phyloP scores from a whole-genome alignment of 2,113 vertebrate species.

The Ailurus styani region DNA sequence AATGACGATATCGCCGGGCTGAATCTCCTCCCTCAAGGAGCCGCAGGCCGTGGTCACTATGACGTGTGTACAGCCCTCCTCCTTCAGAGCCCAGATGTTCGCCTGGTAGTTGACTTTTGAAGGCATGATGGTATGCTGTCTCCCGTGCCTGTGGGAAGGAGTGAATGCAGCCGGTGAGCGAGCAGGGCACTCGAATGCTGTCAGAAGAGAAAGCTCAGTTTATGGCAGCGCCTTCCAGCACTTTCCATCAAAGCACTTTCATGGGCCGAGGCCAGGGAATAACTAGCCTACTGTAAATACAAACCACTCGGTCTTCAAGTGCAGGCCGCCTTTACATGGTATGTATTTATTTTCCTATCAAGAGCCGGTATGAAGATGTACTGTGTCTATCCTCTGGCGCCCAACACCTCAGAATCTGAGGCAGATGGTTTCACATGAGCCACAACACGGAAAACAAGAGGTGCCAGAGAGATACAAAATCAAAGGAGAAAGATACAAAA shows the following conservation, averaged over 20 bases:
- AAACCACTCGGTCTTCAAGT: not conserved
- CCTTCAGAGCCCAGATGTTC: constrained; percentile 95
- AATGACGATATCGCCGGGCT: constrained; percentile 94
- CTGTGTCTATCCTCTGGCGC: not conserved
- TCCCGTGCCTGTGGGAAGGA: constrained; percentile 87
- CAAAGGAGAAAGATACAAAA: not conserved
- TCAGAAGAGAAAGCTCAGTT: not conserved
- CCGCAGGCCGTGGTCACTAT: constrained; percentile 96
- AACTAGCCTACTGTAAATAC: not conserved
- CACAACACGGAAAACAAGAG: not conserved
- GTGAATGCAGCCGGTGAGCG: not conserved
- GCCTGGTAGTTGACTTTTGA: constrained; percentile 94
- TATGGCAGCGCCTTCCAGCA: not conserved
- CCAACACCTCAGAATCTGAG: not conserved
- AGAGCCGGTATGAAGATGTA: not conserved
- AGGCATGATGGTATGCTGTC: constrained; percentile 95
- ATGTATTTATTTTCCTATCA: not conserved
- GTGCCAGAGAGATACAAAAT: not conserved
- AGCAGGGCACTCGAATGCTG: not conserved
- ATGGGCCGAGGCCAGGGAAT: not conserved
- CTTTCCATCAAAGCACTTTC: not conserved
- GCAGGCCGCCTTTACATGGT: not conserved
- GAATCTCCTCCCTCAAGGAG: constrained; percentile 94
- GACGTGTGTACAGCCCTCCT: constrained; percentile 94
- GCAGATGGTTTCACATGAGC: not conserved